A percentile compares a stretch with the other conserved stretches of the same genome.
Conservation (phyloP, 2,888 invertebrate genomes). For the Agrotis puta region DNA sequence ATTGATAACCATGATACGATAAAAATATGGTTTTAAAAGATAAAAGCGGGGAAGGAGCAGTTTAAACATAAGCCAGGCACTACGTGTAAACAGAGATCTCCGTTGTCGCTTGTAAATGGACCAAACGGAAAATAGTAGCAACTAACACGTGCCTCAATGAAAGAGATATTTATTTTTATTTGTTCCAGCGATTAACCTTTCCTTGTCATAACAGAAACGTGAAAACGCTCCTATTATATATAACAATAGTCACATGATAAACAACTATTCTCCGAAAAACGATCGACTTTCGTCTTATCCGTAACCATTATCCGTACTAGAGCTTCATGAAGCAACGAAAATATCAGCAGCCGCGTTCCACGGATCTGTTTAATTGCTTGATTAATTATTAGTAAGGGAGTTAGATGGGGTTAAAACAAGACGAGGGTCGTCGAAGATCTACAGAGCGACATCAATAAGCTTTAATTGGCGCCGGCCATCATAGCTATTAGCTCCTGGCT, state of each 20-base stretch:
- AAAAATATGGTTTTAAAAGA: conserved; percentile 22
- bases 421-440: conserved; percentile 87
- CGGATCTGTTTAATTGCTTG: conserved; percentile 86
- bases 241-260: conserved; percentile 3
- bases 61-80: conserved; percentile 13
- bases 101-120: neutral
- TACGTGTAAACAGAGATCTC: neutral
- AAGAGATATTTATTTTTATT: neutral
- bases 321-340: conserved; percentile 72
- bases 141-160: neutral
- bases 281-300: neutral
- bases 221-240: neutral
- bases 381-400: conserved; percentile 88
- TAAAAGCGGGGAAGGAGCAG: neutral
- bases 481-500: conserved; percentile 82
- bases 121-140: neutral
- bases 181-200: neutral
- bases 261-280: neutral
- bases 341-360: conserved; percentile 73
- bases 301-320: conserved; percentile 18
- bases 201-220: neutral
- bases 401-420: conserved; percentile 87
- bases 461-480: conserved; percentile 88
- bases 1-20: conserved; percentile 48
- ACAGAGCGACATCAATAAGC: conserved; percentile 88